A percentile compares a stretch with the other conserved stretches of the same genome.
Conservation (phyloP, 2,797 vertebrate species). For the Onychomys leucogaster region DNA sequence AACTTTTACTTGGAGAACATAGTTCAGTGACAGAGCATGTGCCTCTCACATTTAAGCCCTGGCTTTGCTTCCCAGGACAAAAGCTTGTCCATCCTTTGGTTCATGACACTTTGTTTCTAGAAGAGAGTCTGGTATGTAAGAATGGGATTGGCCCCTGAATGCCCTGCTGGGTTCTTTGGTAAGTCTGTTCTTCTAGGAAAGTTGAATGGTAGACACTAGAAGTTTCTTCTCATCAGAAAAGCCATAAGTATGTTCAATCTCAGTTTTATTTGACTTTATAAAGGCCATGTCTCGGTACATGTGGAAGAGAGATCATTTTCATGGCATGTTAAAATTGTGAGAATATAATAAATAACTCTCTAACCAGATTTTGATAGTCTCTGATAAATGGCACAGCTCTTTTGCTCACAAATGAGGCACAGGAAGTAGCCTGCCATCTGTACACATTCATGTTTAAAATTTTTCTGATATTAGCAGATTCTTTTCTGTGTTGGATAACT, state of each 20-base stretch:
- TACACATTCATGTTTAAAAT: slow-evolving; percentile 68
- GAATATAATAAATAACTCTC: slow-evolving; percentile 58
- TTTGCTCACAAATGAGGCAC: slow-evolving; percentile 62
- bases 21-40: neutral
- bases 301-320: neutral
- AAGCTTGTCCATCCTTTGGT: neutral
- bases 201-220: neutral
- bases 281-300: slow-evolving; percentile 21
- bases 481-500: slow-evolving; percentile 68
- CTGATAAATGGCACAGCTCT: slow-evolving; percentile 60
- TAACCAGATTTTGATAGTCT: slow-evolving; percentile 45
- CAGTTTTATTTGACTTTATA: slow-evolving; percentile 38
- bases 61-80: neutral
- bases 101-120: neutral
- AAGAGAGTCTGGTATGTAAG: neutral
- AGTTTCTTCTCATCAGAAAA: slow-evolving; percentile 29
- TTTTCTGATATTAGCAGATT: slow-evolving; percentile 67
- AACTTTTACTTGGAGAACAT: neutral
- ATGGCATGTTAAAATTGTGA: slow-evolving; percentile 50
- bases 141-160: neutral
- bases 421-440: slow-evolving; percentile 73
- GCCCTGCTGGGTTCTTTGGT: neutral
- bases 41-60: neutral
- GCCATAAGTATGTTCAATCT: slow-evolving; percentile 17
- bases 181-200: neutral